Conservation (phyloP, 2,113 vertebrate species). For the Silurus asotus region DNA sequence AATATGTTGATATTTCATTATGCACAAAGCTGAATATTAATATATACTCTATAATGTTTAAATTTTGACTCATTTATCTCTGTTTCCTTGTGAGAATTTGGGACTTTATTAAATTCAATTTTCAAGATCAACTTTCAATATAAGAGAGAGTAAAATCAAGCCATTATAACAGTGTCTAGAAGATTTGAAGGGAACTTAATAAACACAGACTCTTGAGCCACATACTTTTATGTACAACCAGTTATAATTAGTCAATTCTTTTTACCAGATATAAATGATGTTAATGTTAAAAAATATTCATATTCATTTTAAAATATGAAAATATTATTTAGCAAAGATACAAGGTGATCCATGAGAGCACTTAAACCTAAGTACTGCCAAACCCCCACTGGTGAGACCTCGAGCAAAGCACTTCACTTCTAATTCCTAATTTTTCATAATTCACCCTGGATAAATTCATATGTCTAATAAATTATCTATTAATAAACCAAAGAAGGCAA, state of each 20-base stretch:
- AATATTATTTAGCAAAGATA: too few relatives aligned
- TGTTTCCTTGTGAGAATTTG: neutral
- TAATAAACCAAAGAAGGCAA: neutral
- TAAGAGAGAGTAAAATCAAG: neutral
- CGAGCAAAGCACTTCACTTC: neutral
- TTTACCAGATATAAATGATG: neutral
- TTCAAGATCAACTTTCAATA: neutral
- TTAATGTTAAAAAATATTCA: too few relatives aligned
- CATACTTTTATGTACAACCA: neutral
- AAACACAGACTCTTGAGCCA: neutral
- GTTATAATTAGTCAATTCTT: neutral
- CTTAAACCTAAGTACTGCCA: conserved; percentile 2
- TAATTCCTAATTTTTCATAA: neutral
- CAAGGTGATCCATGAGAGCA: neutral
- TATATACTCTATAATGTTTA: neutral
- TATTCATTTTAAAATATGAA: too few relatives aligned
- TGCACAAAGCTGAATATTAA: neutral
- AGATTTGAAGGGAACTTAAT: neutral
- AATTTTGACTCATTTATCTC: neutral
- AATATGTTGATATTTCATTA: neutral
- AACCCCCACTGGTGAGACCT: neutral
- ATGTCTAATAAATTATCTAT: neutral
- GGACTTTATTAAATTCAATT: neutral
- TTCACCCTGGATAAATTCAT: neutral
- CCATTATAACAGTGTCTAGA: neutral